Conservation (phyloP, 2,113 vertebrate genomes). For the Odocoileus hemionus region DNA sequence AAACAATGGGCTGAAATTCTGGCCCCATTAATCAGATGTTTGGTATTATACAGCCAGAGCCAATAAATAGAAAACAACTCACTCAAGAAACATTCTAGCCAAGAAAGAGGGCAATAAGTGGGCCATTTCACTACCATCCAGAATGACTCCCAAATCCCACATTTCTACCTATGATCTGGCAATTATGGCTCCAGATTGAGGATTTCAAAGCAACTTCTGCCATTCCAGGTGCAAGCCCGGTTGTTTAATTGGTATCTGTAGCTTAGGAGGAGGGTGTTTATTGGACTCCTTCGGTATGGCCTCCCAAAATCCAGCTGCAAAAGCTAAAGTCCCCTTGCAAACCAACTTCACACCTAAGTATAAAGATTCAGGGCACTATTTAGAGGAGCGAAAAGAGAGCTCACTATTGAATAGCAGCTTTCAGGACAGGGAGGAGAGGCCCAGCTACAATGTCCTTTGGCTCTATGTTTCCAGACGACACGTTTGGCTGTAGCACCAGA, state of each 20-base stretch:
- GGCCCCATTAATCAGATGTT: neutral
- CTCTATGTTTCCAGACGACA: conserved; percentile 42
- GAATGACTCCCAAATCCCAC: conserved; percentile 41
- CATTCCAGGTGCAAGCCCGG: conserved; percentile 59
- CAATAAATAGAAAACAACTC: conserved; percentile 50
- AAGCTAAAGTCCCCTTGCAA: neutral
- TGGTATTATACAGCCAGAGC: neutral
- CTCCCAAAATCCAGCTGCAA: conserved; percentile 59
- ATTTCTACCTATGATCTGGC: conserved; percentile 50
- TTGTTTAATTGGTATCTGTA: conserved; percentile 44
- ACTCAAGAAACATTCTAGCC: conserved; percentile 40
- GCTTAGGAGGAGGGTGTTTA: conserved; percentile 20
- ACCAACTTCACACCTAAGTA: conserved; percentile 37
- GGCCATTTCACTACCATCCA: conserved; percentile 31
- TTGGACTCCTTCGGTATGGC: neutral
- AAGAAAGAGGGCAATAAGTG: conserved; percentile 50
- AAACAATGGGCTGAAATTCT: neutral
- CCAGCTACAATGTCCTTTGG: neutral
- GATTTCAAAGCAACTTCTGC: conserved; percentile 52
- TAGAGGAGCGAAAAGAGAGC: neutral
- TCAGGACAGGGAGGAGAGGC: neutral
- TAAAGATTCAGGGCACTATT: neutral
- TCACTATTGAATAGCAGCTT: neutral
- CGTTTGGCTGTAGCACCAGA: conserved; percentile 46
- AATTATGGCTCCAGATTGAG: conserved; percentile 20